phyloP scores from a whole-genome alignment of 1,140 invertebrate species.

The Geopemphigus sp. region DNA sequence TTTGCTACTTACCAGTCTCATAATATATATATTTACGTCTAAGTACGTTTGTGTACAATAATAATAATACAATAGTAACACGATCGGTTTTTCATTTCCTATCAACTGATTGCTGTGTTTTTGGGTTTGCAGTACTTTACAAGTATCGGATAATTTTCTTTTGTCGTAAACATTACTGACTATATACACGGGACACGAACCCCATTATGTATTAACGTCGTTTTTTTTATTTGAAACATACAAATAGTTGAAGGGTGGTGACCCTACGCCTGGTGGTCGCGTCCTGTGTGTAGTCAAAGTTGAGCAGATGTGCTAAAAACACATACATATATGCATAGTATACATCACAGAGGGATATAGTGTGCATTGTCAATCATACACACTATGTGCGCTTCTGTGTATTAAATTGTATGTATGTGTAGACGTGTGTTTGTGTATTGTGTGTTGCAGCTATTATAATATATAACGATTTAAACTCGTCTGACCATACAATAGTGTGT shows the following conservation, averaged over 20 bases:
- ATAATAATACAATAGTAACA: not conserved
- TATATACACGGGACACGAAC: not conserved
- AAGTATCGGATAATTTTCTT: slow-evolving; percentile 9
- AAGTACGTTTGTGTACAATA: not conserved
- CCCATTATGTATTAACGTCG: slow-evolving; percentile 6
- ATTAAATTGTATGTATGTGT: not conserved
- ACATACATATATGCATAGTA: not conserved
- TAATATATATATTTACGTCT: not conserved
- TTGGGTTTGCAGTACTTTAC: not conserved
- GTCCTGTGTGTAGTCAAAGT: not conserved
- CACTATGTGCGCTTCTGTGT: not conserved
- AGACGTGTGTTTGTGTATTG: not conserved
- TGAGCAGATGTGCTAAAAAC: slow-evolving; percentile 35
- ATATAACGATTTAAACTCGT: too few relatives aligned
- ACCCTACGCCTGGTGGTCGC: not conserved
- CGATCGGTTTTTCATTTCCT: not conserved
- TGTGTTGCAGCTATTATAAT: too few relatives aligned
- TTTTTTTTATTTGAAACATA: not conserved
- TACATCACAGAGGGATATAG: not conserved
- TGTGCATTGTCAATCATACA: slow-evolving; percentile 29
- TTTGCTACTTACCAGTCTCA: not conserved
- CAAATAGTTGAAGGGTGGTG: slow-evolving; percentile 18
- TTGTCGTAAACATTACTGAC: not conserved
- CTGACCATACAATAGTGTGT: too few relatives aligned
- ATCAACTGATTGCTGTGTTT: slow-evolving; percentile 23